Conservation (phyloP, 2,888 invertebrate species). For the Diaprepes abbreviatus region DNA sequence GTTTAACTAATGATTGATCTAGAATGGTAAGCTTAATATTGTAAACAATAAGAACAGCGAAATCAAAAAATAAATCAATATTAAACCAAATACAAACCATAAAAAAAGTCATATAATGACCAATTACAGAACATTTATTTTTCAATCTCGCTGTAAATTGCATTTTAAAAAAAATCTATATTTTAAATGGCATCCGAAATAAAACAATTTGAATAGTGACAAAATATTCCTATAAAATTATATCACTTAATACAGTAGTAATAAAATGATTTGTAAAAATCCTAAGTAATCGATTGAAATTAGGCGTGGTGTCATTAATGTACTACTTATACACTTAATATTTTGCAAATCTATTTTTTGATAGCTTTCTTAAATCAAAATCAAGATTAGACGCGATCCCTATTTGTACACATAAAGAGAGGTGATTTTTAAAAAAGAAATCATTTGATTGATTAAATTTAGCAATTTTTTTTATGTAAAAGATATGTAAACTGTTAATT, state of each 20-base stretch:
- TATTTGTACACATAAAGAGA: no score
- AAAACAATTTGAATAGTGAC: constrained; percentile 7
- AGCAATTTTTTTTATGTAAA: no score
- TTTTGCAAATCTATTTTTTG: no score
- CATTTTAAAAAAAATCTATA: not conserved
- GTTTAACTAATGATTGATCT: not conserved
- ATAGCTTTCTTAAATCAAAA: no score
- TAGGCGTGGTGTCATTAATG: no score
- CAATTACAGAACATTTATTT: not conserved
- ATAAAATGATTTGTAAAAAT: not conserved
- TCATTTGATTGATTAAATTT: no score
- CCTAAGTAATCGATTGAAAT: no score
- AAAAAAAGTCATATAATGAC: not conserved
- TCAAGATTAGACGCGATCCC: no score
- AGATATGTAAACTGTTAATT: no score
- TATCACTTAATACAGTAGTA: constrained; percentile 3
- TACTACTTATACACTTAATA: no score
- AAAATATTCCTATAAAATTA: not conserved
- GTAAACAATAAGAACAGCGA: constrained; percentile 9
- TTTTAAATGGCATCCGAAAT: constrained; percentile 27
- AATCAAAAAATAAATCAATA: constrained; percentile 15
- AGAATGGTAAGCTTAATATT: constrained; percentile 50
- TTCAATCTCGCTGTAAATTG: constrained; percentile 6
- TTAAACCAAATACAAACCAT: not conserved
- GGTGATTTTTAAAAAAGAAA: no score